Evolutionary conservation across 1,140 invertebrate genomes (phyloP).

Genomic region (Drosophila ogumai): DNA sequence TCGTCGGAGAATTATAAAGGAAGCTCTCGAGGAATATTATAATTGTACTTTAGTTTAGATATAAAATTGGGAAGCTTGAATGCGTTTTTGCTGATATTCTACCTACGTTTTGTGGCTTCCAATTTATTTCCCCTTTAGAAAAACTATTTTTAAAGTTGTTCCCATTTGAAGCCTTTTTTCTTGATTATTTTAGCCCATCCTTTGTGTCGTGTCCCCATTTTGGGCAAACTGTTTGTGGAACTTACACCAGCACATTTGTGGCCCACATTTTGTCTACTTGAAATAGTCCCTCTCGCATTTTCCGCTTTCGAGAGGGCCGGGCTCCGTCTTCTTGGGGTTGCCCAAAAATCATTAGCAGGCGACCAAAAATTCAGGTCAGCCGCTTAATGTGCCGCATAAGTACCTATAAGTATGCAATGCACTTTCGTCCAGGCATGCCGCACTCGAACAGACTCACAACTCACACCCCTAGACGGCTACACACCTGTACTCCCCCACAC

Average conservation of each 20-base stretch:
- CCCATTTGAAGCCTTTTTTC: background rate
- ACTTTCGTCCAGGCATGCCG: constrained; percentile 53
- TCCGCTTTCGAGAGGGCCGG: background rate
- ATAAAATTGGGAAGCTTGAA: background rate
- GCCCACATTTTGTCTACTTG: constrained; percentile 32
- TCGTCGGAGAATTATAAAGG: background rate
- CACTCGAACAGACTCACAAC: constrained; percentile 13
- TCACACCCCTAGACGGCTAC: constrained; percentile 6
- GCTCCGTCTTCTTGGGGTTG: constrained; percentile 22
- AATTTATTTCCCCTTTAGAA: background rate
- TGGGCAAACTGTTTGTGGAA: constrained; percentile 8
- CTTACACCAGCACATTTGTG: constrained; percentile 25
- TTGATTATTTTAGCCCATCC: background rate
- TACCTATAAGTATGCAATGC: constrained; percentile 78
- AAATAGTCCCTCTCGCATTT: constrained; percentile 9
- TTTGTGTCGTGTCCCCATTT: constrained; percentile 18
- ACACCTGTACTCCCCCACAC: constrained; percentile 8
- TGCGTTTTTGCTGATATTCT: too few relatives aligned
- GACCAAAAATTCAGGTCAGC: constrained; percentile 66
- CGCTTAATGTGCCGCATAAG: constrained; percentile 74
- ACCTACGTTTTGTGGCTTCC: background rate
- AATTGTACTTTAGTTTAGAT: background rate
- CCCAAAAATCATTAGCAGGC: constrained; percentile 64
- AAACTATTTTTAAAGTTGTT: constrained; percentile 7
- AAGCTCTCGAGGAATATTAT: background rate